Evolutionary conservation across 2,888 invertebrate genomes (phyloP).

Genomic region (Mayetiola destructor): DNA sequence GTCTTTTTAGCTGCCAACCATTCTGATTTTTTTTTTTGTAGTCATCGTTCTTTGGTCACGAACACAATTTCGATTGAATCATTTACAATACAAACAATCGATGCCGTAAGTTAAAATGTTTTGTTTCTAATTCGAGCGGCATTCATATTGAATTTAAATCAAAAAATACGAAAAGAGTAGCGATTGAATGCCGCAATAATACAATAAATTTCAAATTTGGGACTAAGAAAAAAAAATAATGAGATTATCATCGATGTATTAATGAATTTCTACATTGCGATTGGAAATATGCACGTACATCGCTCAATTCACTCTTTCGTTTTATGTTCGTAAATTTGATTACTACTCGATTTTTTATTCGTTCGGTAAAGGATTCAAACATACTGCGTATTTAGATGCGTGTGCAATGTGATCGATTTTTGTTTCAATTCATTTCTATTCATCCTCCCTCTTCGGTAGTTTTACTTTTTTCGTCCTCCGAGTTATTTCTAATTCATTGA

Average conservation of each 20-base stretch:
- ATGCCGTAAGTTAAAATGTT: no score
- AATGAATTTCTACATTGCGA: constrained; percentile 2
- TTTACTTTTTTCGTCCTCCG: background rate
- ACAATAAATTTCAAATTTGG: no score
- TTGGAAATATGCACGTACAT: background rate
- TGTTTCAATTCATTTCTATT: constrained; percentile 8
- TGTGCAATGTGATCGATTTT: background rate
- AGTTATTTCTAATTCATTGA: constrained; percentile 8
- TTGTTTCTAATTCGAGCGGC: no score
- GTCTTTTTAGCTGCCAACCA: no score
- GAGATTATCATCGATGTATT: constrained; percentile 12
- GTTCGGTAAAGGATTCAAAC: background rate
- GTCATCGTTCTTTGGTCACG: no score
- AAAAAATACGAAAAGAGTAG: background rate
- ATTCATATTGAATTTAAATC: no score
- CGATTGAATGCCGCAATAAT: background rate
- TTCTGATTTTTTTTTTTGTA: no score
- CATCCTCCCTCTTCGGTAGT: no score
- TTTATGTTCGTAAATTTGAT: background rate
- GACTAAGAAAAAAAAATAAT: background rate
- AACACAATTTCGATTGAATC: no score
- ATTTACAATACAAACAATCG: no score
- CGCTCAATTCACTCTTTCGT: background rate
- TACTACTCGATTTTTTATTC: background rate
- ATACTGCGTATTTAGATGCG: background rate